Percentiles rank a stretch among this genome's conserved stretches.
These are phyloP conservation scores for Lasioglossum marginatum DNA, from an alignment of 2,888 invertebrate genomes.

Conservation along the genomic window DNA sequence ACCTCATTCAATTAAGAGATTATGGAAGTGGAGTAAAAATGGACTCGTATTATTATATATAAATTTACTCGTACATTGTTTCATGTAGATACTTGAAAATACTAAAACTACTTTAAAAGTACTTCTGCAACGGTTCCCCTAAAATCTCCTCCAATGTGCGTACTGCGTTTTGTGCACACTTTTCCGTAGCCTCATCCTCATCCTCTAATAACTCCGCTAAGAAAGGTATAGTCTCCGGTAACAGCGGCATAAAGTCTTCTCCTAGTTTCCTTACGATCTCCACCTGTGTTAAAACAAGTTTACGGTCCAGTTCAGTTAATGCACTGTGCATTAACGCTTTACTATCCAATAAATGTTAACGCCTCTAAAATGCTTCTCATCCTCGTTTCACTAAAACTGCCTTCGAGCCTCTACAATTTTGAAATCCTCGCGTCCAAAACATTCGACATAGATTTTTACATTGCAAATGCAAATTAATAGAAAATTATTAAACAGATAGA, in stretches of 20 bases:
- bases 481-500: neutral
- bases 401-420: neutral
- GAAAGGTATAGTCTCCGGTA: conserved; percentile 97
- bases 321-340: neutral
- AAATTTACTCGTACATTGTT: neutral
- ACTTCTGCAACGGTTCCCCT: conserved; percentile 96
- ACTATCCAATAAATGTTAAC: neutral
- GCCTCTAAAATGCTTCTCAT: neutral
- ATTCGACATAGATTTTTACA: too few species aligned
- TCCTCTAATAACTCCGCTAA: conserved; percentile 97
- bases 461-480: too few species aligned
- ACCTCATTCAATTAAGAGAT: neutral
- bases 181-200: conserved; percentile 93
- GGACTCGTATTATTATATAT: neutral
- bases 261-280: conserved; percentile 93
- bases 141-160: conserved; percentile 94
- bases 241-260: conserved; percentile 93
- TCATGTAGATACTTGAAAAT: neutral
- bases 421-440: too few species aligned
- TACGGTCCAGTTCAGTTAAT: neutral
- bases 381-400: neutral
- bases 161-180: conserved; percentile 91
- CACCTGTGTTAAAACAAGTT: conserved; percentile 81
- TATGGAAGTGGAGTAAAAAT: neutral
- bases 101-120: conserved; percentile 87